Evolutionary conservation across 2,797 vertebrate genomes (phyloP), one percentile per base, ranked within the genome.

Genomic region (Platyrinchus mystaceus): DNA sequence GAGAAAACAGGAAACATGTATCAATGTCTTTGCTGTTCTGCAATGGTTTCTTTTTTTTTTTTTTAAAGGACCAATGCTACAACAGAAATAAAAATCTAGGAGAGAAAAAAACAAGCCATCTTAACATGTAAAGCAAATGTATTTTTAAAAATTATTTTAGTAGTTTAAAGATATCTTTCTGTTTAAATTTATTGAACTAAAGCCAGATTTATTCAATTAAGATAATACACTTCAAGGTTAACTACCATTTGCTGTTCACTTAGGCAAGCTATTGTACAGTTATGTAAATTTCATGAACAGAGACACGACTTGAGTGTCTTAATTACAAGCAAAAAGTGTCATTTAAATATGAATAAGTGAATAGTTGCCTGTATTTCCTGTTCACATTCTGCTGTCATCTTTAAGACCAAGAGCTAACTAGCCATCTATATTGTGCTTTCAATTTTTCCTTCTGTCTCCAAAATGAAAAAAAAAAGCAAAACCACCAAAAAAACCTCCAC

Each of bases 271-370:
- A 97, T 98, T 98, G 98, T 98, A 97, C 96, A 95, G 97, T 97
- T 98, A 98, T 98, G 97, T 97, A 98, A 98, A 98, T 98, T 97
- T 95, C 89, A 88, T 86, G 97, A 98, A 97, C 96, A 96, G 96
- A 98, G 97, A 97, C 97, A 96, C 76, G 97, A 97, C 96, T 97
- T 93, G 97, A 98, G 97, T 97, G 97, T 98, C 97, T 98, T 98
- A 98, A 98, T 98, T 98, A 98, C 95, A 93, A 97, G 97, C 97
- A 97, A 97, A 98, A 97, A 94, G 93, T 97, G 96, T 96, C 95
- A 97, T 98, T 98, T 98, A 98, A 98, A 98, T 98, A 98, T 98
- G 97, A 98, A 98, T 98, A 97, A 97, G 92, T 96, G 95, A 97
- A 96, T 97, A 93, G 94, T 97, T 97, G 95, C 93, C 94, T 97